phyloP scores from a whole-genome alignment of 2,888 invertebrate genomes.

The Xestobium rufovillosum region DNA sequence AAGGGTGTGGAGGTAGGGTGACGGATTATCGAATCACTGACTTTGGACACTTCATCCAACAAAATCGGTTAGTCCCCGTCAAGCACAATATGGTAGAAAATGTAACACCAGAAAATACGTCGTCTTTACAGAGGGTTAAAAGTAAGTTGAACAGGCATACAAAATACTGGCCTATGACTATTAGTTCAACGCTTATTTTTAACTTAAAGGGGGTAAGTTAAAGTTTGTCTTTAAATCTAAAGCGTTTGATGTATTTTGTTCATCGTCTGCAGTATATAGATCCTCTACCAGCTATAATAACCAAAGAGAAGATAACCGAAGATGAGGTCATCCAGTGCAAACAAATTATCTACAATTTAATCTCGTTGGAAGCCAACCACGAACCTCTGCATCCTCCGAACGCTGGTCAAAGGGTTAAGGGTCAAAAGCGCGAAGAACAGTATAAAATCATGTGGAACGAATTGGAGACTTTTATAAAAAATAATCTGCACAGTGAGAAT shows the following conservation, averaged over 20 bases:
- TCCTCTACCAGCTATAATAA: conserved; percentile 69
- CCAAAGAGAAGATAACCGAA: conserved; percentile 75
- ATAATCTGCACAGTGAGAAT: conserved; percentile 67
- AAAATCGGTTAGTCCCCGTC: conserved; percentile 69
- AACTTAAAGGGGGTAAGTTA: conserved; percentile 64
- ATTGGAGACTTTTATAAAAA: conserved; percentile 73
- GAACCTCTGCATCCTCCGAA: conserved; percentile 70
- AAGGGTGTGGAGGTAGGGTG: conserved; percentile 89
- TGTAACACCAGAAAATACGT: too few relatives aligned
- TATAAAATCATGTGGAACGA: conserved; percentile 88
- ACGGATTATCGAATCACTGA: conserved; percentile 85
- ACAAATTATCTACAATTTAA: conserved; percentile 72
- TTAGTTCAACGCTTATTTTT: conserved; percentile 81
- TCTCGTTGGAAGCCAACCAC: conserved; percentile 75
- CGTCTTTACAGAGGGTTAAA: conserved; percentile 59
- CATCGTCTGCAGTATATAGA: conserved; percentile 59
- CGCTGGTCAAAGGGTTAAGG: conserved; percentile 55
- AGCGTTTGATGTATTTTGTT: background rate
- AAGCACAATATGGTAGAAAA: conserved; percentile 44
- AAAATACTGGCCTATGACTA: conserved; percentile 82
- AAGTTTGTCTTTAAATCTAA: conserved; percentile 8
- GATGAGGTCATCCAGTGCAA: conserved; percentile 82
- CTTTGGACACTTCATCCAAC: conserved; percentile 82
- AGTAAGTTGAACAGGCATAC: conserved; percentile 69
- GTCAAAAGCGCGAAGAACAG: conserved; percentile 72